Conservation (phyloP, 2,113 vertebrate species). For the Origma solitaria region DNA sequence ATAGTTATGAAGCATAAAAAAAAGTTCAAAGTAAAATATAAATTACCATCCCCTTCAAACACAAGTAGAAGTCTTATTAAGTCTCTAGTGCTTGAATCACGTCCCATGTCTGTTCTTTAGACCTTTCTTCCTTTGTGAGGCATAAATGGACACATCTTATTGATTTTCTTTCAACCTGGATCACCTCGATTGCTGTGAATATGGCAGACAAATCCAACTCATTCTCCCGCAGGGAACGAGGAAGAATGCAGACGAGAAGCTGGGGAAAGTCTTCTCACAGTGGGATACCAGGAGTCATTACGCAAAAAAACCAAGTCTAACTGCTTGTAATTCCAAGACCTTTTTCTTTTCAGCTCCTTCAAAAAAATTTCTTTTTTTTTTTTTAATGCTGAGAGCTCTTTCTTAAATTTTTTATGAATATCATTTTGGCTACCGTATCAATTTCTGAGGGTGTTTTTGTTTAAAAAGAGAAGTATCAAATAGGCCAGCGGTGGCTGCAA, state of each 20-base stretch:
- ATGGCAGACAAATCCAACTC: slow-evolving; percentile 89
- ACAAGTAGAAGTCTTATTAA: slow-evolving; percentile 81
- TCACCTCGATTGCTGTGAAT: slow-evolving; percentile 91
- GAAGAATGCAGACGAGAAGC: slow-evolving; percentile 76
- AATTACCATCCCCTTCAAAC: slow-evolving; percentile 77
- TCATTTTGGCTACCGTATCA: slow-evolving; percentile 75
- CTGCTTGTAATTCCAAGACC: slow-evolving; percentile 75
- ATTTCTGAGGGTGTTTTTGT: slow-evolving; percentile 77
- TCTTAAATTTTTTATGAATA: slow-evolving; percentile 90
- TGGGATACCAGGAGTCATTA: slow-evolving; percentile 82
- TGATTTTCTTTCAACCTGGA: slow-evolving; percentile 97
- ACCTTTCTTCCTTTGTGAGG: slow-evolving; percentile 84
- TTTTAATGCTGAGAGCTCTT: slow-evolving; percentile 78
- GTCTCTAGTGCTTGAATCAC: slow-evolving; percentile 80
- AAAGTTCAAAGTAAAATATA: slow-evolving; percentile 79
- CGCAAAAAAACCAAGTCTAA: slow-evolving; percentile 76
- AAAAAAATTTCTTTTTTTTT: slow-evolving; percentile 52
- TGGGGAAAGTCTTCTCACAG: slow-evolving; percentile 73
- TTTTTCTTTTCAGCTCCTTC: slow-evolving; percentile 72
- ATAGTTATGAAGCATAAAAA: slow-evolving; percentile 79
- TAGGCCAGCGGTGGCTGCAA: background rate
- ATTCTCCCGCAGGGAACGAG: slow-evolving; percentile 81
- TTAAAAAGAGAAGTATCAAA: slow-evolving; percentile 75
- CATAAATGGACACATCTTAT: slow-evolving; percentile 96
- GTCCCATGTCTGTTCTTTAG: slow-evolving; percentile 80